A percentile compares a stretch with the other conserved stretches of the same genome.
phyloP scores from a whole-genome alignment of 1,140 invertebrate genomes.

The Penaeus vannamei region DNA sequence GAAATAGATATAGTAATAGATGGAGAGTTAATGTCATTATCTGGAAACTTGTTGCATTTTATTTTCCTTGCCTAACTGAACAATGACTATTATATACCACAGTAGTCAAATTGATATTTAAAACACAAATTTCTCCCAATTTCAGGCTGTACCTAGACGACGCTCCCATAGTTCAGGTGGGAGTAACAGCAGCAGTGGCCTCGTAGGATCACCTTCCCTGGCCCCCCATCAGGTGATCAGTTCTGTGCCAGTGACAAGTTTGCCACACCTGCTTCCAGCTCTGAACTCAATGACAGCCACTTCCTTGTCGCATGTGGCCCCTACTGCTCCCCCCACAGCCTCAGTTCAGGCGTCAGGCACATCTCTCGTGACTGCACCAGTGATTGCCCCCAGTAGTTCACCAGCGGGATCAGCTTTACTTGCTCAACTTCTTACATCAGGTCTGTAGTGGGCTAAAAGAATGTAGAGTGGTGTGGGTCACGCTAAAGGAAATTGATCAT shows the following conservation, averaged over 20 bases:
- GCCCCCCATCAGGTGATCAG: slow-evolving; percentile 49
- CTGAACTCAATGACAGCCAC: slow-evolving; percentile 11
- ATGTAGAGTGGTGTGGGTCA: not conserved
- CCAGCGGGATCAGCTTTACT: slow-evolving; percentile 42
- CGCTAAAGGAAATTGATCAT: no score
- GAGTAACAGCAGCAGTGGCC: slow-evolving; percentile 24
- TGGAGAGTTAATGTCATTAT: no score
- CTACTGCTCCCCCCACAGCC: slow-evolving; percentile 3
- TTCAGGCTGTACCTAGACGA: slow-evolving; percentile 36
- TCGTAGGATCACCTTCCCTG: slow-evolving; percentile 29
- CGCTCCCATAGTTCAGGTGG: slow-evolving; percentile 54
- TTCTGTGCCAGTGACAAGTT: slow-evolving; percentile 25
- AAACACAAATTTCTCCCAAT: not conserved
- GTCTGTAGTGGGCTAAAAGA: not conserved
- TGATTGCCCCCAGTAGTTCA: slow-evolving; percentile 30
- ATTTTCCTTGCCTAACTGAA: no score
- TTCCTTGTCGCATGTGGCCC: slow-evolving; percentile 27
- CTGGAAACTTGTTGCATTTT: no score
- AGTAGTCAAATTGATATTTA: not conserved
- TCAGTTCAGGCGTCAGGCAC: not conserved
- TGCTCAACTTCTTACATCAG: slow-evolving; percentile 60
- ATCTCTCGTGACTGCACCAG: slow-evolving; percentile 21
- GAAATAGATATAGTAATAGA: no score
- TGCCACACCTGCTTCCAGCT: slow-evolving; percentile 17
- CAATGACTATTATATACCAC: no score